phyloP scores from a whole-genome alignment of 2,888 invertebrate species.

The Masnerella sp. region DNA sequence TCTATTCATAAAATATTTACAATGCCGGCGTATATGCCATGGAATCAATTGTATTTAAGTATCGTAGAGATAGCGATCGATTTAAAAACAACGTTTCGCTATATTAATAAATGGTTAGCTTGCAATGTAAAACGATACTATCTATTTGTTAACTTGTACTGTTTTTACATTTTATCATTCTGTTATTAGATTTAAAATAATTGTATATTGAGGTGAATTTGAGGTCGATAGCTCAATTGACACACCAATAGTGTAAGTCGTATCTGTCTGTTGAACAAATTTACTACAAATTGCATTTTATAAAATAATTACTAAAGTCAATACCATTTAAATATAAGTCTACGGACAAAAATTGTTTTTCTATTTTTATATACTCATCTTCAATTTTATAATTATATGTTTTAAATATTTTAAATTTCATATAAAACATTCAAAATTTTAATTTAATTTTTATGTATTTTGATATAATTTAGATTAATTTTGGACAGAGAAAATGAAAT shows the following conservation, averaged over 20 bases:
- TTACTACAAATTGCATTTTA: no score
- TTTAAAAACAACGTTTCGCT: slow-evolving; percentile 54
- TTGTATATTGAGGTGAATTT: slow-evolving; percentile 30
- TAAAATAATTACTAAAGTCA: no score
- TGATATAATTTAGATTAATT: no score
- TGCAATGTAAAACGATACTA: slow-evolving; percentile 48
- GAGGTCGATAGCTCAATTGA: not conserved
- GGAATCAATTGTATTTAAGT: slow-evolving; percentile 58
- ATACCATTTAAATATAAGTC: no score
- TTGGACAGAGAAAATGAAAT: no score
- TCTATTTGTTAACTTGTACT: slow-evolving; percentile 44
- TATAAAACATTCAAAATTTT: no score
- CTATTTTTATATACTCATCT: no score
- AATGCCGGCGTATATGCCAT: slow-evolving; percentile 46
- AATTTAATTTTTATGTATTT: no score
- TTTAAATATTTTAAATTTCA: no score
- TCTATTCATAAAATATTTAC: slow-evolving; percentile 55
- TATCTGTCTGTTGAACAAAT: no score
- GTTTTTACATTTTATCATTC: slow-evolving; percentile 35
- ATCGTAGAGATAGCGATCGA: slow-evolving; percentile 57
- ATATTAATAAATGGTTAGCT: slow-evolving; percentile 42
- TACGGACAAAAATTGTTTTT: no score
- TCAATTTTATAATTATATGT: no score
- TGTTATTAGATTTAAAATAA: slow-evolving; percentile 36
- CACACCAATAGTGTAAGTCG: not conserved